Evolutionary conservation across 2,888 invertebrate species (phyloP).

Genomic region (Trissoscelio sp.): DNA sequence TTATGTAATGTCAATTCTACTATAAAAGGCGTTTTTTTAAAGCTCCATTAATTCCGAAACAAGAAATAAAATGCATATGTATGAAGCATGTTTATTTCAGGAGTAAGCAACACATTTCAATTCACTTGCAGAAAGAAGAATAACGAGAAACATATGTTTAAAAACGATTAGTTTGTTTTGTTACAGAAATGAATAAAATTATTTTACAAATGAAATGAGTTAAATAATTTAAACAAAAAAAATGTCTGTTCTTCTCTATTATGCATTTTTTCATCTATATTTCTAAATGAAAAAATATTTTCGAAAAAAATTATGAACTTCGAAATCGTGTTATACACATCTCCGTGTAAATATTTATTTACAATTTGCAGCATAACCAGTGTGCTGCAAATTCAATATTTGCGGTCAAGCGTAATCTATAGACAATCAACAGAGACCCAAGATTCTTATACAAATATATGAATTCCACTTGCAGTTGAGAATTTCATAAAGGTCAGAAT

Average conservation of each 20-base stretch:
- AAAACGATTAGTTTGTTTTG: background rate
- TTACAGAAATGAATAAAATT: background rate
- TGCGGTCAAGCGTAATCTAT: background rate
- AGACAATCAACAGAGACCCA: background rate
- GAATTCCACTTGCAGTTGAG: slow-evolving; percentile 18
- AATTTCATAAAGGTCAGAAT: slow-evolving; percentile 40
- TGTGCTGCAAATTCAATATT: background rate
- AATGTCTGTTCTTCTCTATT: no score
- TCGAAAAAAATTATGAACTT: no score
- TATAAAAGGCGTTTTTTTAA: slow-evolving; percentile 6
- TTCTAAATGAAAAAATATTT: no score
- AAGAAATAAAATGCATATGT: slow-evolving; percentile 34
- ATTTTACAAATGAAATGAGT: background rate
- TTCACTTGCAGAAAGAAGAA: slow-evolving; percentile 4
- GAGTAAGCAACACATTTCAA: background rate
- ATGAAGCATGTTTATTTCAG: slow-evolving; percentile 26
- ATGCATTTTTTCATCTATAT: no score
- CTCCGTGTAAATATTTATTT: no score
- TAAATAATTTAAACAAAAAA: background rate
- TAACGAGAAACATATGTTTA: background rate
- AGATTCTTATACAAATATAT: slow-evolving; percentile 15
- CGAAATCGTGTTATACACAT: no score
- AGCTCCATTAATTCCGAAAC: slow-evolving; percentile 16
- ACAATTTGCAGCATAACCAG: no score
- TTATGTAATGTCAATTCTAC: slow-evolving; percentile 24